Conservation (phyloP, 2,113 vertebrate species). For the Cathartes aura region DNA sequence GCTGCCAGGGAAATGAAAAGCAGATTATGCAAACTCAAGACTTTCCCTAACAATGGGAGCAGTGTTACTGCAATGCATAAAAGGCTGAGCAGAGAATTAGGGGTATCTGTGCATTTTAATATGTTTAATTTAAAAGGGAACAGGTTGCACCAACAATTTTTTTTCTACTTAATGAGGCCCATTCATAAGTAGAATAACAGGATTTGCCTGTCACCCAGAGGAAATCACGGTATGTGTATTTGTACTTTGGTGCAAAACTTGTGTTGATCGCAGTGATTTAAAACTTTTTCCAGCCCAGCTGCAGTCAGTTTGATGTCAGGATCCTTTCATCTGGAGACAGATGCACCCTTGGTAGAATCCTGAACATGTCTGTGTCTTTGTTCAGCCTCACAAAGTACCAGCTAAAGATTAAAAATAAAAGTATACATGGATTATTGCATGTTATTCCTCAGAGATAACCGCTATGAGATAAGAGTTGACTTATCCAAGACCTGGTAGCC, state of each 20-base stretch:
- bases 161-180: not conserved
- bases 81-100: conserved; percentile 51
- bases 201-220: conserved; percentile 54
- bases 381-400: not conserved
- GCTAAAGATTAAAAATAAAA: conserved; percentile 34
- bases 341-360: conserved; percentile 52
- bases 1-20: conserved; percentile 59
- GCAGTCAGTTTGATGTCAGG: conserved; percentile 47
- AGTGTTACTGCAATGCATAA: conserved; percentile 23
- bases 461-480: not conserved
- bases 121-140: conserved; percentile 23
- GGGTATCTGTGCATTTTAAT: conserved; percentile 36
- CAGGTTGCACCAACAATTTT: not conserved
- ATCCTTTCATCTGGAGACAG: conserved; percentile 56
- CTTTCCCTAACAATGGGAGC: conserved; percentile 32
- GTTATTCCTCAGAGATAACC: not conserved
- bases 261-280: not conserved
- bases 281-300: conserved; percentile 54
- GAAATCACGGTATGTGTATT: conserved; percentile 21
- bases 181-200: conserved; percentile 42
- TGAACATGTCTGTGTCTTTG: not conserved
- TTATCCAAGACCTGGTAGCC: not conserved
- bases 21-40: conserved; percentile 59
- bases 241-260: conserved; percentile 55
- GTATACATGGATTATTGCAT: not conserved